Conservation (phyloP, 2,113 vertebrate species). For the Ochotona princeps region DNA sequence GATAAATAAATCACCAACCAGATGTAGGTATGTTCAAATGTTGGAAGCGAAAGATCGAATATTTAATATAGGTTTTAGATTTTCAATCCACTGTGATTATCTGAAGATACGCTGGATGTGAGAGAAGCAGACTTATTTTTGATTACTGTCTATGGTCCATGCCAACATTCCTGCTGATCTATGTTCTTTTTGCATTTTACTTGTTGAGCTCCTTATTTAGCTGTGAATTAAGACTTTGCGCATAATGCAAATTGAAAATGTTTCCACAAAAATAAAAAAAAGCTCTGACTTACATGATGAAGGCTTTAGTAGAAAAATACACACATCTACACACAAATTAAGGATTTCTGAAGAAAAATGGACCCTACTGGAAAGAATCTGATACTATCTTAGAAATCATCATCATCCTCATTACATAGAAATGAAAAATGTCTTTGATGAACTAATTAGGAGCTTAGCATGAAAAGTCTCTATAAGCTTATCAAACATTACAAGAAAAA, state of each 20-base stretch:
- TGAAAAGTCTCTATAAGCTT: background rate
- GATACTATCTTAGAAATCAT: background rate
- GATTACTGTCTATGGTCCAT: too few relatives aligned
- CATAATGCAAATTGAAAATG: too few relatives aligned
- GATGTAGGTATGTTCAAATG: background rate
- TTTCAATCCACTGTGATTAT: too few relatives aligned
- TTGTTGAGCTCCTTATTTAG: too few relatives aligned
- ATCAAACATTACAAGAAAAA: background rate
- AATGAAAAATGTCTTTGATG: background rate
- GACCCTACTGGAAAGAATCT: background rate
- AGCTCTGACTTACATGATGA: background rate
- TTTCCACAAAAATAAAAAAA: too few relatives aligned
- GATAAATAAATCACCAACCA: background rate
- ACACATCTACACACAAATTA: background rate
- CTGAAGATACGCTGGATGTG: too few relatives aligned
- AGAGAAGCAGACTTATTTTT: too few relatives aligned
- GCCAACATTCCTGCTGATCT: too few relatives aligned
- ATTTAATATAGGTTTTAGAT: background rate
- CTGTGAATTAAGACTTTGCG: too few relatives aligned
- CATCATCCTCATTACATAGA: background rate
- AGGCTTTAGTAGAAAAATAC: background rate
- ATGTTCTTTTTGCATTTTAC: too few relatives aligned
- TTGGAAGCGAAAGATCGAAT: background rate
- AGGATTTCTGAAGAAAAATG: background rate
- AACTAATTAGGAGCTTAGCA: background rate